Evolutionary conservation across 1,140 invertebrate species (phyloP).

Genomic region (Drosophila triauraria): DNA sequence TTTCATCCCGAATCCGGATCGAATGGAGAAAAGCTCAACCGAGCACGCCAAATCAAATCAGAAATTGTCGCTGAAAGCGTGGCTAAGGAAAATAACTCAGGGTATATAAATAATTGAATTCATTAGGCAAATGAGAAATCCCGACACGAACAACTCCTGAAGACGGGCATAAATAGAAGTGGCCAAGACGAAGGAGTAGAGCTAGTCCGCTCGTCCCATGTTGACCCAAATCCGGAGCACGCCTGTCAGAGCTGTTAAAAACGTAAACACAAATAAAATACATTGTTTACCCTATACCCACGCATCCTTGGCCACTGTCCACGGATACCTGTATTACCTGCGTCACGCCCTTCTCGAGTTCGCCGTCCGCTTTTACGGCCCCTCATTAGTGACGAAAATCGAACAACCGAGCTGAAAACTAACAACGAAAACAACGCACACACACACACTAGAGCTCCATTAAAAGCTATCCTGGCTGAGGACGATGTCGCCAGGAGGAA

Average conservation of each 20-base stretch:
- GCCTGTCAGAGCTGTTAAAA: slow-evolving; percentile 76
- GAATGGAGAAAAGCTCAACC: slow-evolving; percentile 43
- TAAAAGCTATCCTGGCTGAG: slow-evolving; percentile 51
- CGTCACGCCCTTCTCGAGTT: slow-evolving; percentile 75
- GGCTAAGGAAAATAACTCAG: slow-evolving; percentile 58
- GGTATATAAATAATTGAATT: slow-evolving; percentile 85
- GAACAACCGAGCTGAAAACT: slow-evolving; percentile 52
- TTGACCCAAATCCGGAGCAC: slow-evolving; percentile 76
- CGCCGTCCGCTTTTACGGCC: slow-evolving; percentile 60
- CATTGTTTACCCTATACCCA: slow-evolving; percentile 58
- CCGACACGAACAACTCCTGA: slow-evolving; percentile 58
- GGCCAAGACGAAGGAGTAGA: slow-evolving; percentile 2
- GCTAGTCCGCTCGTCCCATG: slow-evolving; percentile 19
- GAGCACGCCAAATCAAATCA: slow-evolving; percentile 75
- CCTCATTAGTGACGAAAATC: slow-evolving; percentile 80
- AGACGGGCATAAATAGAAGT: slow-evolving; percentile 28
- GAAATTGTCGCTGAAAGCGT: slow-evolving; percentile 41
- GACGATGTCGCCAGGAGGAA: slow-evolving; percentile 19
- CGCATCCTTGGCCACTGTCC: slow-evolving; percentile 18
- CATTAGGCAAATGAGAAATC: slow-evolving; percentile 84
- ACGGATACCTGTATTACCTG: slow-evolving; percentile 17
- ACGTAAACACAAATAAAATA: slow-evolving; percentile 80
- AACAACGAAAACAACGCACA: slow-evolving; percentile 47
- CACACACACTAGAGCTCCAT: slow-evolving; percentile 49
- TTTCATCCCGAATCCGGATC: slow-evolving; percentile 36